Evolutionary conservation across 2,797 vertebrate species (phyloP), one percentile per base, ranked within the genome.

Genomic region (Falco cherrug): DNA sequence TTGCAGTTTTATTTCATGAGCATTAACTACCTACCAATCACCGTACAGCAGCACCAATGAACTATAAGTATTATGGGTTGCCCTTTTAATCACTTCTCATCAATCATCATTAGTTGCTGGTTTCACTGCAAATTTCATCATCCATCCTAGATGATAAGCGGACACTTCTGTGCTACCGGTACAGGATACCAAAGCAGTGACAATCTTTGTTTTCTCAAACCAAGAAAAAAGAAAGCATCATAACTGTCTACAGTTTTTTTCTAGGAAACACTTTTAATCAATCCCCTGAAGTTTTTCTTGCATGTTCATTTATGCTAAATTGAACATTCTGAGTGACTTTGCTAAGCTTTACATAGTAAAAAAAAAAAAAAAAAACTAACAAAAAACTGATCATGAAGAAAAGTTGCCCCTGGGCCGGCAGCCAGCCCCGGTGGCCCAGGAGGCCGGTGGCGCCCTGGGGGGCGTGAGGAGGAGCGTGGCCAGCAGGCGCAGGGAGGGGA

Each of bases 71-170:
- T 79, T 92, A 78, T 84, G 60, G 51, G 67, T 87, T 89, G 95
- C 80, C 87, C 74, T 88, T 95, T 91, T 94, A 96, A 96, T 95
- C 94, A 83, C 91, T 92, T 94, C 89, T 91, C 92, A 92, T 94
- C 91, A 76, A 33, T 97, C 83, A 87, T 87, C 86, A 70, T 76
- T 89, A 84, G 84, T 64, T 57, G 51, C 63, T 86, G 7, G 9
- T 75, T 76, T 96, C 92, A 65, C 94, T 84, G 90, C 64, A 77
- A 77, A 87, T 93, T 74, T 64, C 64, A 94, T 91, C 74, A 89
- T 79, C 89, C 82, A 87, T 60, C 70, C 12, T 4, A 31, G 65
- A 54, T 67, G 65, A 81, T 83, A 81, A 63, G 71, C 67, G 14
- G 5, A 53, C 28, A 31, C 24, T 73, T 83, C 76, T 7, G 5